These are phyloP conservation scores for Xerus inauris DNA, from an alignment of 2,113 vertebrate genomes.

Conservation along the genomic window DNA sequence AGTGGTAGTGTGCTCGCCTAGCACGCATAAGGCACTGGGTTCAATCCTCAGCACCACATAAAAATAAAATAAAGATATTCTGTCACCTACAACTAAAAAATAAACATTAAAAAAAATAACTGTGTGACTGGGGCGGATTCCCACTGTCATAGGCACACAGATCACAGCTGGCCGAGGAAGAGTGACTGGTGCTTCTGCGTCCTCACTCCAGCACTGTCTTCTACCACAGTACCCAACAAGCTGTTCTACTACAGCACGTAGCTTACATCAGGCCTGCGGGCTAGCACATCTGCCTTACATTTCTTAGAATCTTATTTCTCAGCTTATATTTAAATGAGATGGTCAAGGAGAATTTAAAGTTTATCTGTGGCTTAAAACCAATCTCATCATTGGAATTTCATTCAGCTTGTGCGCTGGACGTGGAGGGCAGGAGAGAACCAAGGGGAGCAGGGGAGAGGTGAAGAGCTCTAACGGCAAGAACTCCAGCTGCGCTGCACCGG, in stretches of 20 bases:
- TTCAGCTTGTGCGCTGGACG: neutral
- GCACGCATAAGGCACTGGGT: too few species aligned
- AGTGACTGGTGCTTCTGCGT: rapidly evolving
- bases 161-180: too few species aligned
- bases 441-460: too few species aligned
- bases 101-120: too few species aligned
- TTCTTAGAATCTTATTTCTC: neutral
- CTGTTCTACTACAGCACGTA: too few species aligned
- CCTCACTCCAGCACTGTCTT: neutral
- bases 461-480: too few species aligned
- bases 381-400: neutral
- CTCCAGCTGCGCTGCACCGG: too few species aligned
- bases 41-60: too few species aligned
- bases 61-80: too few species aligned
- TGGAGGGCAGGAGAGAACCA: too few species aligned
- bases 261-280: neutral
- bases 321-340: neutral
- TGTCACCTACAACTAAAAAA: too few species aligned
- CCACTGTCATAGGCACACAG: neutral
- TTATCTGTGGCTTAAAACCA: neutral
- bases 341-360: neutral
- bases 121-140: neutral
- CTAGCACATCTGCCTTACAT: neutral
- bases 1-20: too few species aligned
- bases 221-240: neutral